Conservation (phyloP, 2,888 invertebrate genomes). For the Agonum fuliginosum region DNA sequence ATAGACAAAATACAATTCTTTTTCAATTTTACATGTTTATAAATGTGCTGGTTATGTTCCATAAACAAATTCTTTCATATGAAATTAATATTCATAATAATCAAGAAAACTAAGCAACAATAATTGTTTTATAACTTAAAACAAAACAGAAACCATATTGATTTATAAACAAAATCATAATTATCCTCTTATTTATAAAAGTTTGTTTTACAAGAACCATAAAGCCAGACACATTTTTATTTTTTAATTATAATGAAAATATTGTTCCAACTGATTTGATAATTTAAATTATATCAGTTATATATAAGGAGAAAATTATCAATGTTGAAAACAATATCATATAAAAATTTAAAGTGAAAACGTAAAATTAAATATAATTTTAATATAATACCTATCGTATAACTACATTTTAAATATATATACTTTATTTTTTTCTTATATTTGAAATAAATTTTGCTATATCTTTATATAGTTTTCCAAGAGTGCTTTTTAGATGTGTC, state of each 20-base stretch:
- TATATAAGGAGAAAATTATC: neutral
- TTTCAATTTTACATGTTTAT: conserved; percentile 53
- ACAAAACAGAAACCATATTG: conserved; percentile 23
- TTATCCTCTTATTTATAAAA: neutral
- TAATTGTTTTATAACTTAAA: conserved; percentile 4
- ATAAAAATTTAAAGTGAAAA: conserved; percentile 49
- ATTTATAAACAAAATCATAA: neutral
- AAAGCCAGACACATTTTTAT: conserved; percentile 45
- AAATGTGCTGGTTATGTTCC: conserved; percentile 54
- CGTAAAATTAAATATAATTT: conserved; percentile 47
- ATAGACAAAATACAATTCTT: conserved; percentile 60
- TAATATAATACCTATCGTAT: conserved; percentile 50
- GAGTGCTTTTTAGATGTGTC: conserved; percentile 55
- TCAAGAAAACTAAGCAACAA: conserved; percentile 2
- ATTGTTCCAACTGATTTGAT: conserved; percentile 28
- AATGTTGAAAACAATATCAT: conserved; percentile 15
- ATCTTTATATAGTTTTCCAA: conserved; percentile 51
- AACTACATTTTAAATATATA: conserved; percentile 57
- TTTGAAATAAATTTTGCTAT: conserved; percentile 57
- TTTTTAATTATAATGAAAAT: conserved; percentile 26
- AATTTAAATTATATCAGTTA: conserved; percentile 16
- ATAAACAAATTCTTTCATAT: conserved; percentile 35
- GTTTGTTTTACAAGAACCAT: conserved; percentile 27
- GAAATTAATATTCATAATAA: conserved; percentile 43
- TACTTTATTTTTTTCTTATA: conserved; percentile 53